Evolutionary conservation across 2,113 vertebrate species (phyloP).

Genomic region (Xiphias gladius): DNA sequence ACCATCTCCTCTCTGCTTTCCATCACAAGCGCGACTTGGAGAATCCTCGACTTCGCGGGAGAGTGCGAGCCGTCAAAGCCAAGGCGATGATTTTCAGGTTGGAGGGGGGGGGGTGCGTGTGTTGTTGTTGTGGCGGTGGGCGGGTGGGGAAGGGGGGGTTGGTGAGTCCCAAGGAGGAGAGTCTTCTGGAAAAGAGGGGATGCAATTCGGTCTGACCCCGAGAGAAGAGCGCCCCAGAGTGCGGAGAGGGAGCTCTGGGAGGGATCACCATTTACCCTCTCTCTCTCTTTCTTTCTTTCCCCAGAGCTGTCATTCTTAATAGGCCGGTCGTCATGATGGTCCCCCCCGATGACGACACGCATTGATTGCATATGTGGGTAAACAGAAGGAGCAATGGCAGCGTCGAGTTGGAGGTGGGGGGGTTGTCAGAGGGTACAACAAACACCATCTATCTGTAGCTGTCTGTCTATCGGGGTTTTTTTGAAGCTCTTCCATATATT

Average conservation of each 20-base stretch:
- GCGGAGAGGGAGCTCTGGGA: conserved; percentile 92
- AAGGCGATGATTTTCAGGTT: conserved; percentile 53
- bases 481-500: not conserved
- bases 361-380: conserved; percentile 92
- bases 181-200: conserved; percentile 72
- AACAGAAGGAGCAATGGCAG: conserved; percentile 90
- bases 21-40: conserved; percentile 82
- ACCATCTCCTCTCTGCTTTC: conserved; percentile 94
- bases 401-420: conserved; percentile 85
- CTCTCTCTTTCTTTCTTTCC: conserved; percentile 88
- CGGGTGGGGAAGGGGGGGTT: conserved; percentile 33
- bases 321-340: conserved; percentile 94
- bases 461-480: not conserved
- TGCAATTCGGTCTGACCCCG: conserved; percentile 90
- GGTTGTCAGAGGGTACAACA: conserved; percentile 75
- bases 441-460: conserved; percentile 38
- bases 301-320: conserved; percentile 97
- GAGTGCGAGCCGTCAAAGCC: conserved; percentile 52
- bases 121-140: conserved; percentile 13
- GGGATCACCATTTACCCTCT: conserved; percentile 97
- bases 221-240: conserved; percentile 89
- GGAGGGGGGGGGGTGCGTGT: conserved; percentile 53
- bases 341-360: conserved; percentile 96
- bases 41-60: conserved; percentile 48
- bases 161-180: conserved; percentile 61